Percentiles rank a stretch among this genome's conserved stretches.
Evolutionary conservation across 1,140 invertebrate species (phyloP).

Genomic region (Drosophila parvula): DNA sequence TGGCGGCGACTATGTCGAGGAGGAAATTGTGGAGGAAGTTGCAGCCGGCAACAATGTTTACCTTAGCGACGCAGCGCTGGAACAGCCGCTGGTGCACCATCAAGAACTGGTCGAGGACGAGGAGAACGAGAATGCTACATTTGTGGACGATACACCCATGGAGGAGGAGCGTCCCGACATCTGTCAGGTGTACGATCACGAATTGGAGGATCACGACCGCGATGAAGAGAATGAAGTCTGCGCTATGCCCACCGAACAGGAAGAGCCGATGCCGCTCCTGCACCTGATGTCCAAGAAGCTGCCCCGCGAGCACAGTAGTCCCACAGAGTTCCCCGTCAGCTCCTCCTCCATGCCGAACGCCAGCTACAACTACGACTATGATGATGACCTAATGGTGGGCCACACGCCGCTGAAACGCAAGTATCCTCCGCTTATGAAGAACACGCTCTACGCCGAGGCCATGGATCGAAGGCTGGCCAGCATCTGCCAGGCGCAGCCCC

Average conservation of each 20-base stretch:
- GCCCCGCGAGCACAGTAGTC: conserved; percentile 60
- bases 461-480: conserved; percentile 67
- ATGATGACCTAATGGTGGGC: conserved; percentile 56
- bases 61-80: conserved; percentile 65
- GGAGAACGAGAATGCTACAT: conserved; percentile 55
- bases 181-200: conserved; percentile 67
- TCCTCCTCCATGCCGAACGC: conserved; percentile 65
- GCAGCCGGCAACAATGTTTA: conserved; percentile 49
- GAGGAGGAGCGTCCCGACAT: conserved; percentile 61
- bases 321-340: conserved; percentile 72
- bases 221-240: conserved; percentile 41
- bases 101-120: conserved; percentile 46
- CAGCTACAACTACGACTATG: conserved; percentile 63
- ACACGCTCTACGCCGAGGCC: conserved; percentile 67
- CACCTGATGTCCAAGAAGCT: conserved; percentile 5
- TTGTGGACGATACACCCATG: conserved; percentile 49
- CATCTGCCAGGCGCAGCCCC: conserved; percentile 69
- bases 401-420: conserved; percentile 47
- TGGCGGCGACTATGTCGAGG: conserved; percentile 34
- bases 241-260: conserved; percentile 18
- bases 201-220: conserved; percentile 60
- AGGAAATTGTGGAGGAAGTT: conserved; percentile 25
- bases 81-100: conserved; percentile 37
- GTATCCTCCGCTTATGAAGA: conserved; percentile 65
- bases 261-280: conserved; percentile 13